Evolutionary conservation across 2,113 vertebrate species (phyloP).

Genomic region (Seriola rivoliana): DNA sequence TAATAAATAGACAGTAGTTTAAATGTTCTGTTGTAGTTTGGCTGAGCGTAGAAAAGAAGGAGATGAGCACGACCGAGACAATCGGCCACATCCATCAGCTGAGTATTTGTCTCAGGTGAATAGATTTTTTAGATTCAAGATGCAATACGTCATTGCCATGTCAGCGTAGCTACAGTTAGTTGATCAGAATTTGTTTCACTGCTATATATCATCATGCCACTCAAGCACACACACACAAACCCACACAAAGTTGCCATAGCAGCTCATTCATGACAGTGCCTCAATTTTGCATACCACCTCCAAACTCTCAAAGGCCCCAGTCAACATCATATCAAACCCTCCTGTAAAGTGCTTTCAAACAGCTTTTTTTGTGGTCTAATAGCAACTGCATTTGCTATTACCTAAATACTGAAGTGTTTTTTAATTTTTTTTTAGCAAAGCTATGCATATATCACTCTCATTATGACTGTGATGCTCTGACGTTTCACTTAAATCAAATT

Average conservation of each 20-base stretch:
- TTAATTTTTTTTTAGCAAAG: neutral
- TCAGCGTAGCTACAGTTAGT: conserved; percentile 21
- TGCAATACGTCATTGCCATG: conserved; percentile 19
- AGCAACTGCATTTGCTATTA: conserved; percentile 21
- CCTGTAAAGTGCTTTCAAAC: conserved; percentile 16
- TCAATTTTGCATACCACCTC: conserved; percentile 32
- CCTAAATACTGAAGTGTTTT: neutral
- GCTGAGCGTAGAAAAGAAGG: neutral
- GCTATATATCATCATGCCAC: conserved; percentile 45
- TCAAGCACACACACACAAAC: neutral
- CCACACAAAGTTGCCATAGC: neutral
- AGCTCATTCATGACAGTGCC: conserved; percentile 12
- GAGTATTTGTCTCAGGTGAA: conserved; percentile 31
- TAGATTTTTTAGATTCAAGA: conserved; percentile 22
- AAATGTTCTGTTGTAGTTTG: neutral
- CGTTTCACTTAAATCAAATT: conserved; percentile 7
- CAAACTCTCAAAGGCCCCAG: conserved; percentile 2
- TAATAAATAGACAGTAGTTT: neutral
- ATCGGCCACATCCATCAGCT: conserved; percentile 35
- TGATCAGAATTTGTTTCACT: conserved; percentile 26
- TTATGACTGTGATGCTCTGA: neutral
- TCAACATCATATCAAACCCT: conserved; percentile 15
- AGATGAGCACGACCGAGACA: conserved; percentile 8
- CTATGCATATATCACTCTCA: neutral
- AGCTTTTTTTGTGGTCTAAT: conserved; percentile 20